Percentiles rank a stretch among this genome's conserved stretches.
These are phyloP conservation scores for Flexamia atlantica DNA, from an alignment of 2,888 invertebrate species.

Conservation along the genomic window DNA sequence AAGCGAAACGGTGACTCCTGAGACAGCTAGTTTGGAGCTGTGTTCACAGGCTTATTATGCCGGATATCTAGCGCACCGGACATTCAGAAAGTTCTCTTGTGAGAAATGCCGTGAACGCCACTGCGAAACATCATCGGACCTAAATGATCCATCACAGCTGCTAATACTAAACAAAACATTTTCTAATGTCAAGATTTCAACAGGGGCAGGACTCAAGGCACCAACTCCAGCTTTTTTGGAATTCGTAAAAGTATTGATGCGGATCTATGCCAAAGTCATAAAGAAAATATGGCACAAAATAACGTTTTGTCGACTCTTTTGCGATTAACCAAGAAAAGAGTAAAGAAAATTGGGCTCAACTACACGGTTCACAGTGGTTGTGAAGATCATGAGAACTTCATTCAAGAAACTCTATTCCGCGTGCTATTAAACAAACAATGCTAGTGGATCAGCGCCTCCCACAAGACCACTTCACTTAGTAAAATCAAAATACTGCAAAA, in stretches of 20 bases:
- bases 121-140: neutral
- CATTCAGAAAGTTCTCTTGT: conserved; percentile 56
- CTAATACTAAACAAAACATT: conserved; percentile 27
- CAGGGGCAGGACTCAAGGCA: neutral
- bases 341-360: too few species aligned
- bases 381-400: too few species aligned
- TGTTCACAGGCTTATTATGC: conserved; percentile 62
- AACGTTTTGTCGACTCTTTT: neutral
- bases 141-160: neutral
- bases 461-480: too few species aligned
- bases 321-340: too few species aligned
- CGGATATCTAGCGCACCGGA: conserved; percentile 58
- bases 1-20: neutral
- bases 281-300: conserved; percentile 24
- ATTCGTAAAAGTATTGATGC: neutral
- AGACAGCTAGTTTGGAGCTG: conserved; percentile 42
- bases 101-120: conserved; percentile 26
- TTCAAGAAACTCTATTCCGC: too few species aligned
- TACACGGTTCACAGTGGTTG: too few species aligned
- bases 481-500: too few species aligned
- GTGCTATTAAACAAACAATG: too few species aligned
- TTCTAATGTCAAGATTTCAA: conserved; percentile 25
- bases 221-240: conserved; percentile 3
- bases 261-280: neutral
- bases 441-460: too few species aligned